These are phyloP conservation scores for Falco columbarius DNA, from an alignment of 2,797 vertebrate species.

Conservation along the genomic window DNA sequence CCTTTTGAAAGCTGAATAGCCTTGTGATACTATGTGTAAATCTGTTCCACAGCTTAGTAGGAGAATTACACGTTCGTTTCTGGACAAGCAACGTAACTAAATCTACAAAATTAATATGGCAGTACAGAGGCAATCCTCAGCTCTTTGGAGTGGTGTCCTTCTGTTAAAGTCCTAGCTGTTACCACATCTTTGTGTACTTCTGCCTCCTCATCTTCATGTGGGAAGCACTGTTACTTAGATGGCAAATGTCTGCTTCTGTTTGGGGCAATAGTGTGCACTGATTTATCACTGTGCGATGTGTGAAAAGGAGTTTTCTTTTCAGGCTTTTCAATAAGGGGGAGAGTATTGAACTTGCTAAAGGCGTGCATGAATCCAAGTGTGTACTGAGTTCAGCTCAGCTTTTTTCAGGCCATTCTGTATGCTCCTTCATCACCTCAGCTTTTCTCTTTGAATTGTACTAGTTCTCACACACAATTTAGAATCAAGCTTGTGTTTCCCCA, in stretches of 20 bases:
- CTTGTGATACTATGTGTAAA: neutral
- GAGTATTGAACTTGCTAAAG: conserved; percentile 7
- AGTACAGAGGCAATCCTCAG: neutral
- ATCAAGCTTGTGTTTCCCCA: neutral
- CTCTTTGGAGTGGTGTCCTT: neutral
- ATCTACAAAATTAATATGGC: neutral
- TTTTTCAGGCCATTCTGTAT: neutral
- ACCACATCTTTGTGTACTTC: neutral
- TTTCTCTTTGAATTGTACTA: neutral
- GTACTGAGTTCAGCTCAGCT: neutral
- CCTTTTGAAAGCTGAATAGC: neutral
- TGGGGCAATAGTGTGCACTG: neutral
- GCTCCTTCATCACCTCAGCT: neutral
- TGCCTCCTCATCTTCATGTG: neutral
- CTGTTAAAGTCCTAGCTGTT: neutral
- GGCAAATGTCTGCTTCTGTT: neutral
- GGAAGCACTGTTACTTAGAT: neutral
- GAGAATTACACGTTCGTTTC: neutral
- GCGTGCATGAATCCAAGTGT: neutral
- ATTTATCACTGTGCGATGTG: conserved; percentile 6
- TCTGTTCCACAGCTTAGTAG: neutral
- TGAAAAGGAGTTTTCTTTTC: conserved; percentile 32
- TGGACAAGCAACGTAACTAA: neutral
- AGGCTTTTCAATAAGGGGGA: neutral
- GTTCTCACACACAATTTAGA: neutral